A percentile compares a stretch with the other conserved stretches of the same genome.
These are phyloP conservation scores for Thomomys bottae DNA, from an alignment of 2,113 vertebrate genomes.

Conservation along the genomic window DNA sequence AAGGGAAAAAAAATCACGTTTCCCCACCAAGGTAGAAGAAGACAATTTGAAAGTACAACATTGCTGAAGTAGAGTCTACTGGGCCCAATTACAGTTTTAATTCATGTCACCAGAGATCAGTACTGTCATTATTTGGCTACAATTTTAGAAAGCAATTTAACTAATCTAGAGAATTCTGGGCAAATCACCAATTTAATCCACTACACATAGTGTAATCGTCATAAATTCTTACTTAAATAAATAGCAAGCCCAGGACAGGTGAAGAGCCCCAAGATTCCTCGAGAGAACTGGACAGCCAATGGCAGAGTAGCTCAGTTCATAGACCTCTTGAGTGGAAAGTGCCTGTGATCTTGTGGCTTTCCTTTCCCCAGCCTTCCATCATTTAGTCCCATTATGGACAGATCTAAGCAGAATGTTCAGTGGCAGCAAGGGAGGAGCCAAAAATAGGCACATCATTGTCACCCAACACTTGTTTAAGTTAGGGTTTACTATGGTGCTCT, in stretches of 20 bases:
- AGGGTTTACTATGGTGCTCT: neutral
- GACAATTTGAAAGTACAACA: neutral
- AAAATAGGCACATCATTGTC: too few relatives aligned
- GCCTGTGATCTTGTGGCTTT: too few relatives aligned
- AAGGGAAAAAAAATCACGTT: neutral
- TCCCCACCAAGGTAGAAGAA: neutral
- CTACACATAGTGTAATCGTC: neutral
- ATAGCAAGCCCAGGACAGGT: neutral
- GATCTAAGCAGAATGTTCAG: too few relatives aligned
- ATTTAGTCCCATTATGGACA: too few relatives aligned
- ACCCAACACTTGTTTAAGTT: neutral
- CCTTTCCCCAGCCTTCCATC: too few relatives aligned
- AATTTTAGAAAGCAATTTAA: conserved; percentile 21
- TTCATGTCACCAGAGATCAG: neutral
- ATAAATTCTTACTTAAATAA: neutral
- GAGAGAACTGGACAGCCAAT: neutral
- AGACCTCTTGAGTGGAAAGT: neutral
- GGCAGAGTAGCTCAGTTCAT: neutral
- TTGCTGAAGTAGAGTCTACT: neutral
- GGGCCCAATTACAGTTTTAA: neutral
- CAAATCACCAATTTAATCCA: neutral
- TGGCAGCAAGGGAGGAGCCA: too few relatives aligned
- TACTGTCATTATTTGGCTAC: neutral
- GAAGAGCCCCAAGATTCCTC: neutral
- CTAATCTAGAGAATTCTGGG: neutral